Evolutionary conservation across 1,140 invertebrate genomes (phyloP).

Genomic region (Asbolus verrucosus): DNA sequence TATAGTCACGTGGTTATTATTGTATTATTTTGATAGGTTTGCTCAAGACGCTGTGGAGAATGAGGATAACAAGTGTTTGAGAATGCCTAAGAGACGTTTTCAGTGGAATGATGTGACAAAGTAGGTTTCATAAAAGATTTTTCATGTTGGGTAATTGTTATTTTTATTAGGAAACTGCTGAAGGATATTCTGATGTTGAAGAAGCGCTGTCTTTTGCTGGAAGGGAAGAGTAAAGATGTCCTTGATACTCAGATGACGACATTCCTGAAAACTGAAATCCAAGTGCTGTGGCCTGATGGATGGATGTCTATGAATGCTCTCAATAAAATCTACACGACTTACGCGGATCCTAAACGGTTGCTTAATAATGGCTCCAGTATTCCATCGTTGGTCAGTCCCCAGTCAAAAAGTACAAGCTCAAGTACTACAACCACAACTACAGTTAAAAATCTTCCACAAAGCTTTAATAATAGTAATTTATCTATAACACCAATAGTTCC

Average conservation of each 20-base stretch:
- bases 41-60: constrained; percentile 53
- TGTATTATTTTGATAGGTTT: constrained; percentile 53
- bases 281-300: constrained; percentile 62
- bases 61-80: constrained; percentile 65
- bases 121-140: constrained; percentile 63
- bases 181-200: constrained; percentile 61
- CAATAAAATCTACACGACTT: constrained; percentile 56
- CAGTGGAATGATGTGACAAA: constrained; percentile 70
- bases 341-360: constrained; percentile 17
- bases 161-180: constrained; percentile 57
- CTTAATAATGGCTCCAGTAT: constrained; percentile 18
- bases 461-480: constrained; percentile 49
- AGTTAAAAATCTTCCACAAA: constrained; percentile 44
- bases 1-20: constrained; percentile 4
- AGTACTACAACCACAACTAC: constrained; percentile 19
- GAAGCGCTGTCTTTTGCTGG: constrained; percentile 60
- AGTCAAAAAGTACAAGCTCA: constrained; percentile 7
- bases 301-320: constrained; percentile 63
- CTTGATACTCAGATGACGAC: constrained; percentile 58
- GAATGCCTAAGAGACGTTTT: constrained; percentile 70
- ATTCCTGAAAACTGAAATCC: constrained; percentile 59
- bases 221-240: constrained; percentile 60
- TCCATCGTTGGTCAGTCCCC: not conserved
- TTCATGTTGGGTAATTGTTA: constrained; percentile 37
- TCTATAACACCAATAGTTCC: constrained; percentile 52